These are phyloP conservation scores for Nesidiocoris tenuis DNA, from an alignment of 2,888 invertebrate genomes.

Conservation along the genomic window DNA sequence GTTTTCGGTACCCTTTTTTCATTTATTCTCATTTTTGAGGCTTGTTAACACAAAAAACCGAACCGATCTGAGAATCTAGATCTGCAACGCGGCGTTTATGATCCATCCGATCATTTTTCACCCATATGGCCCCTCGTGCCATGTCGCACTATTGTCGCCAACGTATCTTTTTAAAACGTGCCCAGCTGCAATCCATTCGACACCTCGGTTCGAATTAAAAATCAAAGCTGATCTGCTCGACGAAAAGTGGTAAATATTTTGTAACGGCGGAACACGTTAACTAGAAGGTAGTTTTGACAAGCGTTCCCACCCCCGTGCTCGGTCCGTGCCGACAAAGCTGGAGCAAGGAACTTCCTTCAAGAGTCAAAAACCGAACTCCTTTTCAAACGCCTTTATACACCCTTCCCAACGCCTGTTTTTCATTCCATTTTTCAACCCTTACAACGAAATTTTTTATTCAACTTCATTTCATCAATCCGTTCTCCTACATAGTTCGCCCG, in stretches of 20 bases:
- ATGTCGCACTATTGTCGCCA: too few relatives aligned
- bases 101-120: background rate
- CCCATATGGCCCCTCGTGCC: background rate
- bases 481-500: background rate
- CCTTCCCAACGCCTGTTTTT: background rate
- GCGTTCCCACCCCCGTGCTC: conserved; percentile 25
- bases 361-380: conserved; percentile 29
- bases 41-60: too few relatives aligned
- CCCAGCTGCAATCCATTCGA: background rate
- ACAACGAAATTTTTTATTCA: background rate
- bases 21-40: too few relatives aligned
- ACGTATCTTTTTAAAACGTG: background rate
- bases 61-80: too few relatives aligned
- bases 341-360: conserved; percentile 14
- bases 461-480: background rate
- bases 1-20: too few relatives aligned
- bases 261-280: conserved; percentile 23
- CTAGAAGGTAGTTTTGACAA: conserved; percentile 40
- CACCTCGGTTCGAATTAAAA: background rate
- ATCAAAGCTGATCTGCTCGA: too few relatives aligned
- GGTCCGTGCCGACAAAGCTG: conserved; percentile 21
- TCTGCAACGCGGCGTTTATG: too few relatives aligned
- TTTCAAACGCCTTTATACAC: background rate
- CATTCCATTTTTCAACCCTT: background rate
- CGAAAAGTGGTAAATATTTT: conserved; percentile 22